A percentile compares a stretch with the other conserved stretches of the same genome.
Conservation (phyloP, 2,113 vertebrate species). For the Osmerus eperlanus region DNA sequence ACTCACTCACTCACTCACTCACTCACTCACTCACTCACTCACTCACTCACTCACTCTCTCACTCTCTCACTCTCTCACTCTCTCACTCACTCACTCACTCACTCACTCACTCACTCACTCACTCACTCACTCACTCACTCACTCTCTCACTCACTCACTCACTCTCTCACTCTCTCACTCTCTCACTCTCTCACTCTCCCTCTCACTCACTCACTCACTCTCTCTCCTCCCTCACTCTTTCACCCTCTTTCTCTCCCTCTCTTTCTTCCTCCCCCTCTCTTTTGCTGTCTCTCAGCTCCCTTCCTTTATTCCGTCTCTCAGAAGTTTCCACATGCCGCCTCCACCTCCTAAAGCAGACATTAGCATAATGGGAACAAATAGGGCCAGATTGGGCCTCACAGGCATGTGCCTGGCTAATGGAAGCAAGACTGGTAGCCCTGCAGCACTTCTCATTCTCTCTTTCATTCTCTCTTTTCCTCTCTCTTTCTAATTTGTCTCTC, state of each 20-base stretch:
- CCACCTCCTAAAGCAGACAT: constrained; percentile 10
- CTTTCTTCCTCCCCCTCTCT: not conserved
- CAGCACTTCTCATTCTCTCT: not conserved
- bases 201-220: constrained; percentile 5
- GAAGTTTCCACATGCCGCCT: not conserved
- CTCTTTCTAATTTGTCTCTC: no score
- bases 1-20: not conserved
- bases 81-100: not conserved
- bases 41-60: constrained; percentile 3
- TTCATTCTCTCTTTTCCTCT: not conserved
- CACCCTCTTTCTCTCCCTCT: not conserved
- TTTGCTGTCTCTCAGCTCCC: not conserved
- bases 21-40: constrained; percentile 6
- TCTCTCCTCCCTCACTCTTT: not conserved
- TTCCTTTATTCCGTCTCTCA: not conserved
- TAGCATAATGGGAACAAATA: constrained; percentile 21
- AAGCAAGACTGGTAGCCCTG: not conserved
- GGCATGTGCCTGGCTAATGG: not conserved
- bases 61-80: not conserved
- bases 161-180: not conserved
- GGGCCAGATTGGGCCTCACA: not conserved
- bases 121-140: constrained; percentile 3
- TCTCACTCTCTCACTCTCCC: not conserved
- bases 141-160: constrained; percentile 1
- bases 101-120: not conserved